Percentiles rank a stretch among this genome's conserved stretches.
These are phyloP conservation scores for Sakesphorus luctuosus DNA, from an alignment of 2,113 vertebrate species.

Conservation along the genomic window DNA sequence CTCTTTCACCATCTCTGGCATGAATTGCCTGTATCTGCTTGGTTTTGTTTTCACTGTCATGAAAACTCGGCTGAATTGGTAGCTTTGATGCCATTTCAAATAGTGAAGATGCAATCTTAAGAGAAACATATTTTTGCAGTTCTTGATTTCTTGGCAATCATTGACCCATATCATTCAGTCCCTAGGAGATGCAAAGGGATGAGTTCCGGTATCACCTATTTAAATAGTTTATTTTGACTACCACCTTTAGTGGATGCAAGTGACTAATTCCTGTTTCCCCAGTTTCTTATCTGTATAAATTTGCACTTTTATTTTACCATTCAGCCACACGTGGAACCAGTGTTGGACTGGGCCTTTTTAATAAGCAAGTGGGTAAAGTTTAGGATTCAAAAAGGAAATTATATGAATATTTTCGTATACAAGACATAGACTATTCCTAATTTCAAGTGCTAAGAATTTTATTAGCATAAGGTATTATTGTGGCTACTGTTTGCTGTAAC, in stretches of 20 bases:
- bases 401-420: neutral
- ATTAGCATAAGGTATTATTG: neutral
- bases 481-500: neutral
- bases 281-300: neutral
- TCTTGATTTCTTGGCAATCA: neutral
- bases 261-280: neutral
- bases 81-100: neutral
- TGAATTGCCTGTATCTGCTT: neutral
- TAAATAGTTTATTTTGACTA: neutral
- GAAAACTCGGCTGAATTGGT: neutral
- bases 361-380: neutral
- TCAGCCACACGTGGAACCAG: neutral
- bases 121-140: neutral
- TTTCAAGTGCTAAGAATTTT: neutral
- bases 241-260: neutral
- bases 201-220: neutral
- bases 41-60: neutral
- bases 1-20: neutral
- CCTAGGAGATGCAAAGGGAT: neutral
- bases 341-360: neutral
- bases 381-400: neutral
- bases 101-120: neutral
- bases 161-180: neutral
- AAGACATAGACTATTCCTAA: neutral
- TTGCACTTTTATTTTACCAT: neutral